Base-by-base conservation (phyloP, 2,797 vertebrate species). In the Ambastaia sidthimunki region DNA sequence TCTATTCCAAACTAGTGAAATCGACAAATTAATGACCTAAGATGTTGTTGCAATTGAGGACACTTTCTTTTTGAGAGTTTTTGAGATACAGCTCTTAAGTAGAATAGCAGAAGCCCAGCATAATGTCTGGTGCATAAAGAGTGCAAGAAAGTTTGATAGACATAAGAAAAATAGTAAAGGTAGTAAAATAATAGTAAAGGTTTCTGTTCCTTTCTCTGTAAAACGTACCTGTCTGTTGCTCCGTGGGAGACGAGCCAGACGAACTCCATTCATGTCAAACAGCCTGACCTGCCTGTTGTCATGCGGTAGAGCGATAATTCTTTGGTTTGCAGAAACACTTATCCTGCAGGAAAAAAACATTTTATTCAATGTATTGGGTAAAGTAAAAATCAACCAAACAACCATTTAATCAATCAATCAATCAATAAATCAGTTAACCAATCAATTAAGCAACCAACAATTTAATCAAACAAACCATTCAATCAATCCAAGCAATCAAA, bases 271-370 rank as follows among this genome's bases (percentile, higher is more conserved):
- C 96, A 99, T 97, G 91, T 99, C 98, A 16, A 99, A 99, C 85
- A 99, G 90, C 16, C 98, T 91, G 69, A 99, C 98, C 86, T 99
- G 98, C 13, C 98, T 95, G 92, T 99, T 99, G 94, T 99, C 98
- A 11, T 99, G 97, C 0, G 98, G 98, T 83, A 99, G 95, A 74
- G 97, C 98, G 0, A 99, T 98, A 91, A 99, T 99, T 85, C 94
- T 97, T 88, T 99, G 98, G 87, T 96, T 97, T 21, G 96, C 95
- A 0, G 97, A 98, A 10, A 99, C 97, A 0, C 95, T 98, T 84
- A 99, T 96, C 93, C 98, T 99, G 87, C 28, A 90, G 80, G 34
- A 15, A 13, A 52, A n/a, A 1, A 6, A 50, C 7, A 28, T 28
- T 44, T 44, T 37, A 5, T 44, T 44, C 10, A 9, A 44, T 44